Evolutionary conservation across 2,888 invertebrate genomes (phyloP), one percentile per base, ranked within the genome.

Genomic region (Hyles lineata): DNA sequence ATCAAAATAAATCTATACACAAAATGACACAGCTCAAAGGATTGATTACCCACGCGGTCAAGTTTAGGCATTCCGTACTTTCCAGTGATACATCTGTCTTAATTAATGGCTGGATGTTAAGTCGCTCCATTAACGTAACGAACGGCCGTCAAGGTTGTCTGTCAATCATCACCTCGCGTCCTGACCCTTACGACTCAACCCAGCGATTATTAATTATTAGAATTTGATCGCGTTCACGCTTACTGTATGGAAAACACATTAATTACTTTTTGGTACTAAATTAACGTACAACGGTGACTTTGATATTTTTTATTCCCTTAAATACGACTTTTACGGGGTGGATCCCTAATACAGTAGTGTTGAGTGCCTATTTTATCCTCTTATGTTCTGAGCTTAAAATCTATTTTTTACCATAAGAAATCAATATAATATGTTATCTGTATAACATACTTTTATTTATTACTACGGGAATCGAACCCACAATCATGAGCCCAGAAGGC

Each of bases 111-210:
- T 74, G 74, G 75, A 79, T 78, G 77, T 81, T 77, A 78, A 80
- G 77, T 77, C 80, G 80, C 77, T 82, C 84, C 86, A 87, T 89
- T 87, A 87, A 81, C 80, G 81, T 85, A 86, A 87, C 86, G 85
- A 87, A 84, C 80, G 75, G 76, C 83, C 85, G 87, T 88, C 87
- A 81, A 84, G 74, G 75, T 76, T 83, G 87, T 84, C 87, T 81
- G 85, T 89, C 88, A 85, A 82, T 87, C 88, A 83, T 82, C 82
- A 81, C 83, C 76, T 77, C 74, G 74, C 71, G 80, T 83, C 80
- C 82, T 78, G 79, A 74, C 78, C 75, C 72, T 73, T 69, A 70
- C 71, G 72, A 74, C 77, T 82, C 76, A 75, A 77, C 77, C 78
- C 75, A 78, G 80, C 77, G 71, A 43, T 77, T 82, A 80, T 82